phyloP scores from a whole-genome alignment of 2,113 vertebrate species.

The Leptobrachium leishanense region DNA sequence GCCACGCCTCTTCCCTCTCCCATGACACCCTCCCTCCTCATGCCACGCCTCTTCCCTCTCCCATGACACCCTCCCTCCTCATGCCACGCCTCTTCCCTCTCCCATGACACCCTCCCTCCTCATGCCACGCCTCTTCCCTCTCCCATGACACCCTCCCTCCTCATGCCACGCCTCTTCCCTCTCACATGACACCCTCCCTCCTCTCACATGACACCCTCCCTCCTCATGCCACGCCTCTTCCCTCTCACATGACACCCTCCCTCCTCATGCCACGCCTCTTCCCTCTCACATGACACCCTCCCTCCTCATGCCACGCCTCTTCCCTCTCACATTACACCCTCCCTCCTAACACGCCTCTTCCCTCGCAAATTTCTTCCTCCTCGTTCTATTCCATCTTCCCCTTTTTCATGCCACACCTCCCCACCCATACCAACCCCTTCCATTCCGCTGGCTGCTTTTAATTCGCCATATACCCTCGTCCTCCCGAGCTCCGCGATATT shows the following conservation, averaged over 20 bases:
- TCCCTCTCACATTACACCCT: neutral
- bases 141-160: neutral
- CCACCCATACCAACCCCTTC: too few relatives aligned
- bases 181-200: neutral
- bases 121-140: neutral
- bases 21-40: constrained; percentile 4
- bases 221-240: neutral
- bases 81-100: neutral
- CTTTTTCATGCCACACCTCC: too few relatives aligned
- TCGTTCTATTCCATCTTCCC: too few relatives aligned
- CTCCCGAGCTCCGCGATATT: too few relatives aligned
- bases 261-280: neutral
- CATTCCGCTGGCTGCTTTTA: too few relatives aligned
- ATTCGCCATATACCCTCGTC: too few relatives aligned
- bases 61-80: neutral
- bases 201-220: too few relatives aligned
- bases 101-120: neutral
- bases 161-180: neutral
- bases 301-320: too few relatives aligned
- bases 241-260: neutral
- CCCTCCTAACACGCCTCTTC: too few relatives aligned
- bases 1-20: neutral
- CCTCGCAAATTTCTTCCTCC: too few relatives aligned
- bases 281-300: neutral
- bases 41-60: neutral